Evolutionary conservation across 2,797 vertebrate species (phyloP), one percentile per base, ranked within the genome.

Genomic region (Hydrocynus forskahlii): DNA sequence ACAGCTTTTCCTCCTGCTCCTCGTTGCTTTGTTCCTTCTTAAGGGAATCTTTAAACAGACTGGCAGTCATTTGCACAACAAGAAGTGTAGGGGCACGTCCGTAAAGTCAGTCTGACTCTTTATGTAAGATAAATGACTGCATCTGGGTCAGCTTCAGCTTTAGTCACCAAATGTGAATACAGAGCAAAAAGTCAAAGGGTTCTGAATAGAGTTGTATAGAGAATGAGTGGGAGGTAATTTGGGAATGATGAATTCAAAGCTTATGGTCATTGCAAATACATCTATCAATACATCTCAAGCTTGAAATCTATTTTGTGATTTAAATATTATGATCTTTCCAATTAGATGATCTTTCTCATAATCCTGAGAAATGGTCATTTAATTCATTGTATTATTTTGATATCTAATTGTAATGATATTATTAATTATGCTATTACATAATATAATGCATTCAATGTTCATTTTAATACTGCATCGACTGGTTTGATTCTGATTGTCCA

Each of bases 121-220:
- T 78, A 69, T 29, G 17, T 60, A 60, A 45, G 17, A 70, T 35
- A 13, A 60, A 29, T 59, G 23, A 17, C n/a, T 52, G 23, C 12
- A 71, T 62, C 69, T 62, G 59, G 29, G 12, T 17, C 57, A 71
- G 6, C 43, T 52, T 78, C 21, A 68, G 40, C 12, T 40, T 78
- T 29, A 48, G 5, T 55, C 17, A 6, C 17, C 4, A 55, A 55
- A 17, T 35, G 5, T 7, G 17, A 55, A 55, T 55, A 55, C 35
- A 19, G 17, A 25, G 29, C 6, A 10, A 59, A 59, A 35, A 35
- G 4, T 7, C 25, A 10, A 62, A 35, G 2, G 35, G 35, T 35
- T 35, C 35, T 35, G 35, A 35, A 35, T 2, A 35, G 4, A 2
- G 35, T 35, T 35, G 35, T 35, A 35, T 35, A 35, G 35, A 35